A percentile compares a stretch with the other conserved stretches of the same genome.
These are phyloP conservation scores for Pogonognathellus flavescens DNA, from an alignment of 1,140 invertebrate genomes.

Conservation along the genomic window DNA sequence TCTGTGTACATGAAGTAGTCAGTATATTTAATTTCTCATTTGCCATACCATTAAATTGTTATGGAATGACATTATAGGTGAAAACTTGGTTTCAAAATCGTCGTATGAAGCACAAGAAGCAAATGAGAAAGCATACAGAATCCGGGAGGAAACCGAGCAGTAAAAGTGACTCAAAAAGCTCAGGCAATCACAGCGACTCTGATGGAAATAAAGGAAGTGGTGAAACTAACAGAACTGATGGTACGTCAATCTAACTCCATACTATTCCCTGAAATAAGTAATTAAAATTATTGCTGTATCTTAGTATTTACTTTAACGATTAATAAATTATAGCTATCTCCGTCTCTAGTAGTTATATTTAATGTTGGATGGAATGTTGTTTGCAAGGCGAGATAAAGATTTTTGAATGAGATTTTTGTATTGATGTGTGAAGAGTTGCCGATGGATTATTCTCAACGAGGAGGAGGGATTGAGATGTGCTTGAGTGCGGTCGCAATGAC, in stretches of 20 bases:
- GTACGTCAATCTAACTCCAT: background rate
- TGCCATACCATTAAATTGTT: too few relatives aligned
- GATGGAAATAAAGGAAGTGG: conserved; percentile 56
- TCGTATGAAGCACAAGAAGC: conserved; percentile 98
- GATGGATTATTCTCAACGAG: conserved; percentile 65
- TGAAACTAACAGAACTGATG: conserved; percentile 31
- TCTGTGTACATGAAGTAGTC: too few relatives aligned
- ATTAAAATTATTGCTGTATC: too few relatives aligned
- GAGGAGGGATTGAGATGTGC: conserved; percentile 46
- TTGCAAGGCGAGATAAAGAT: too few relatives aligned
- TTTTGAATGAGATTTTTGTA: conserved; percentile 20
- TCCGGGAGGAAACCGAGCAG: conserved; percentile 66
- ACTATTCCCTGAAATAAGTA: too few relatives aligned
- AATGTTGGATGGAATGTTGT: too few relatives aligned
- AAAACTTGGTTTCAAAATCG: conserved; percentile 99
- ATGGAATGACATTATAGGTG: too few relatives aligned
- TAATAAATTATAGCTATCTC: too few relatives aligned
- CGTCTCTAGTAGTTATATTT: too few relatives aligned
- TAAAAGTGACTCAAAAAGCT: conserved; percentile 41
- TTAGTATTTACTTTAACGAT: too few relatives aligned
- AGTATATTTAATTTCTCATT: too few relatives aligned
- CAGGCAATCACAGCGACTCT: conserved; percentile 57
- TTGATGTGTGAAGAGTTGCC: conserved; percentile 57
- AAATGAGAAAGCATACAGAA: conserved; percentile 82
- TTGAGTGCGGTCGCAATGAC: conserved; percentile 17